Base-by-base conservation (phyloP, 2,113 vertebrate species). In the Lophura nycthemera region DNA sequence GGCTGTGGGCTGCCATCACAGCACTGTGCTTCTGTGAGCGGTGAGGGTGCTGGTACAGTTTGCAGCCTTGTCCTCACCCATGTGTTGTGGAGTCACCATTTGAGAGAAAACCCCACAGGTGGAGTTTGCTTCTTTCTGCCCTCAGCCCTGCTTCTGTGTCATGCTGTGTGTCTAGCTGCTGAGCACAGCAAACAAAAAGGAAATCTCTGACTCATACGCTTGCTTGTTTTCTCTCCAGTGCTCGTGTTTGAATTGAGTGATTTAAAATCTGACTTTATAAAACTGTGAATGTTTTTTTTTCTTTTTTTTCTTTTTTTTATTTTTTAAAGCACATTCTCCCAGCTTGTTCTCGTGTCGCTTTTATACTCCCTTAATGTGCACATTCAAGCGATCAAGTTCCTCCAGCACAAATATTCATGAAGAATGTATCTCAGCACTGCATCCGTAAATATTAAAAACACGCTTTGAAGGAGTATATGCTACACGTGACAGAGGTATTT, bases 11-110 rank as follows among this genome's bases (percentile, higher is more conserved):
- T 56, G 54, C 54, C 54, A 17, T 18, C 29, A 13, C 13, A 3
- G 21, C 27, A 1, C 8, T 0, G 45, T 0, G 6, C 42, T 15
- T 59, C 5, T 17, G 34, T 3, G 48, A 32, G 43, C 24, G 0
- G 2, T 0, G 2, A 30, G 3, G 32, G 8, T 17, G 16, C 2
- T 34, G 50, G 36, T 40, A 2, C 8, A 8, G 43, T 19, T 10
- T 54, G 29, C 4, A 0, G 56, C 29, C 8, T 8, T 12, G 21
- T 4, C 4, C 18, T 47, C 52, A 42, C 32, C 61, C 5, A 1
- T 1, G 0, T 3, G 25, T 6, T 18, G 38, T 11, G 15, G 47
- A 11, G 16, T 18, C 50, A 10, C 0, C 0, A 7, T 30, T 10
- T 50, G 60, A 69, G 34, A 63, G 25, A 52, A 30, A n/a, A 38